phyloP scores from a whole-genome alignment of 2,797 vertebrate species.

The Phoebastria nigripes region DNA sequence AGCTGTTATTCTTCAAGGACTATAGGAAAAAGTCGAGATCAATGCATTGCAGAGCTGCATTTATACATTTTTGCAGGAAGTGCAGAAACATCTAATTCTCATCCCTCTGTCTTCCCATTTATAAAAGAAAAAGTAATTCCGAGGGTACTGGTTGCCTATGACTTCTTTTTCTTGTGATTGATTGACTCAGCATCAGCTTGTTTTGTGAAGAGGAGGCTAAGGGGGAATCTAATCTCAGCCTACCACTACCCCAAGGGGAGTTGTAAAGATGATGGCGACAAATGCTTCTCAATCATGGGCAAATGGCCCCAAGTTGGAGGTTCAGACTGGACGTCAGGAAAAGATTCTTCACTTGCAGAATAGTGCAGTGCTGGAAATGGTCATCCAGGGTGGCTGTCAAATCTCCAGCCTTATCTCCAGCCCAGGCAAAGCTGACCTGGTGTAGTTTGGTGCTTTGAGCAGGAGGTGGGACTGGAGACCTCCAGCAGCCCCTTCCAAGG shows the following conservation, averaged over 20 bases:
- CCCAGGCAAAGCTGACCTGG: not conserved
- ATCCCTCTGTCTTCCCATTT: not conserved
- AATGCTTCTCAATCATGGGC: not conserved
- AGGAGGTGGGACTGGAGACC: not conserved
- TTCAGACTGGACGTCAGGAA: not conserved
- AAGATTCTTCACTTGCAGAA: not conserved
- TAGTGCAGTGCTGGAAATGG: not conserved
- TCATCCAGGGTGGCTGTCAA: accelerated
- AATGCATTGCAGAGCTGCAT: not conserved
- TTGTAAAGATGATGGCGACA: not conserved
- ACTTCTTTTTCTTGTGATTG: not conserved
- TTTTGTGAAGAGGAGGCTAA: not conserved
- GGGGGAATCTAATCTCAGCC: not conserved
- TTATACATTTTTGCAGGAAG: not conserved
- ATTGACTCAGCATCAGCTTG: not conserved
- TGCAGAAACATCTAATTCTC: not conserved
- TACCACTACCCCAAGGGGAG: not conserved
- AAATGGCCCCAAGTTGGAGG: not conserved
- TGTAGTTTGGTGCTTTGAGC: not conserved
- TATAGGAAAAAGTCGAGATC: not conserved
- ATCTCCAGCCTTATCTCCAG: not conserved
- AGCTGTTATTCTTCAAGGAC: not conserved
- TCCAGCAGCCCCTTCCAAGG: not conserved
- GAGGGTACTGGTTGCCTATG: not conserved
- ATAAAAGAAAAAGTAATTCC: not conserved